phyloP scores from a whole-genome alignment of 2,888 invertebrate genomes.

The Gerris lacustris region DNA sequence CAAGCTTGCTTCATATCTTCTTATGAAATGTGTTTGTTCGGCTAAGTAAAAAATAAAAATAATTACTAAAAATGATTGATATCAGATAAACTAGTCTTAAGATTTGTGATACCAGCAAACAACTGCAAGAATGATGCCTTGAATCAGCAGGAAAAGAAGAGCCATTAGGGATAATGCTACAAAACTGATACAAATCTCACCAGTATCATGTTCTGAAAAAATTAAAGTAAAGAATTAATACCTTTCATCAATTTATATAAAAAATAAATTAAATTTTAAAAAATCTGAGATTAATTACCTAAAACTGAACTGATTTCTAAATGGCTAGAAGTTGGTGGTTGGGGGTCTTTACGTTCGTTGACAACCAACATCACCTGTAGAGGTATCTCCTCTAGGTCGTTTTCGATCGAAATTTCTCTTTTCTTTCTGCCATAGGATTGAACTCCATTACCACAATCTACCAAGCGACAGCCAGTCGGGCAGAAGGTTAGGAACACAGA shows the following conservation, averaged over 20 bases:
- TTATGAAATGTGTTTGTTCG: too few species aligned
- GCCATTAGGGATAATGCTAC: constrained; percentile 29
- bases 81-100: too few species aligned
- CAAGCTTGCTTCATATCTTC: too few species aligned
- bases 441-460: constrained; percentile 38
- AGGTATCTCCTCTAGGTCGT: constrained; percentile 38
- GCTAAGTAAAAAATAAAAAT: too few species aligned
- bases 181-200: constrained; percentile 29
- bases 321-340: not conserved
- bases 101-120: constrained; percentile 28
- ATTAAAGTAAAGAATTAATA: not conserved
- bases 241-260: not conserved
- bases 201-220: not conserved
- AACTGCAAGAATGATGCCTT: constrained; percentile 30
- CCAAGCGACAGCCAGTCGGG: constrained; percentile 35
- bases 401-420: constrained; percentile 30
- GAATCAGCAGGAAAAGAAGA: constrained; percentile 31
- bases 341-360: constrained; percentile 3
- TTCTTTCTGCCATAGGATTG: constrained; percentile 36
- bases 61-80: too few species aligned
- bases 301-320: not conserved
- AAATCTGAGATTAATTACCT: not conserved
- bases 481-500: constrained; percentile 73
- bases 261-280: not conserved
- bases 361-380: constrained; percentile 48